phyloP scores from a whole-genome alignment of 2,888 invertebrate species.

The Himalopsyche kuldschensis region DNA sequence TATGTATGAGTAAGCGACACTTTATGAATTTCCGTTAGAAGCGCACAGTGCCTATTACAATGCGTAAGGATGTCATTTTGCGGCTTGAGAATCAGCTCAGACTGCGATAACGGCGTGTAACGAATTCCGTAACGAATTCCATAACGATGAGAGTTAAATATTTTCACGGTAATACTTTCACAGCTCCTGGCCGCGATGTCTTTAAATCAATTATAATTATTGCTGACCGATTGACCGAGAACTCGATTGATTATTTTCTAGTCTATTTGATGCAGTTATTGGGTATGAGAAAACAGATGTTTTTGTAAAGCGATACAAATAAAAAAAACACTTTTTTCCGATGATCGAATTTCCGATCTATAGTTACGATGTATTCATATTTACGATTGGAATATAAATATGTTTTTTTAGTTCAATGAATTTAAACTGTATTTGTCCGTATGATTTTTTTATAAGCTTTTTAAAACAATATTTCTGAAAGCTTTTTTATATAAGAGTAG shows the following conservation, averaged over 20 bases:
- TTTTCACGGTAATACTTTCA: background rate
- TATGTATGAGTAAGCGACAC: background rate
- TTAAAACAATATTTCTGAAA: too few relatives aligned
- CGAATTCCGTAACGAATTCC: background rate
- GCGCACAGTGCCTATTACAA: background rate
- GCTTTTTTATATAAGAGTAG: too few relatives aligned
- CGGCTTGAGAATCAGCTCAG: background rate
- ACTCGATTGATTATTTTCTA: background rate
- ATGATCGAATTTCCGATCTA: too few relatives aligned
- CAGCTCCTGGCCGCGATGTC: background rate
- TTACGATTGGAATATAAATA: too few relatives aligned
- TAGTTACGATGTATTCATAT: too few relatives aligned
- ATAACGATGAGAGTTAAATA: background rate
- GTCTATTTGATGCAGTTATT: background rate
- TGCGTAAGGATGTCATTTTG: background rate
- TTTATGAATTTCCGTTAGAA: background rate
- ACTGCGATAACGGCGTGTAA: background rate
- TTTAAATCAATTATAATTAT: background rate
- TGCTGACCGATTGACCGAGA: background rate
- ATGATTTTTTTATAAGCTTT: too few relatives aligned
- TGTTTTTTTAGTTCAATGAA: too few relatives aligned
- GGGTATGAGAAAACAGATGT: background rate
- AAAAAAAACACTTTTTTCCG: too few relatives aligned
- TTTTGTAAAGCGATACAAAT: background rate
- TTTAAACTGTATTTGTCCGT: too few relatives aligned